These are phyloP conservation scores for Brachionus calyciflorus DNA, from an alignment of 1,140 invertebrate genomes.

Conservation along the genomic window DNA sequence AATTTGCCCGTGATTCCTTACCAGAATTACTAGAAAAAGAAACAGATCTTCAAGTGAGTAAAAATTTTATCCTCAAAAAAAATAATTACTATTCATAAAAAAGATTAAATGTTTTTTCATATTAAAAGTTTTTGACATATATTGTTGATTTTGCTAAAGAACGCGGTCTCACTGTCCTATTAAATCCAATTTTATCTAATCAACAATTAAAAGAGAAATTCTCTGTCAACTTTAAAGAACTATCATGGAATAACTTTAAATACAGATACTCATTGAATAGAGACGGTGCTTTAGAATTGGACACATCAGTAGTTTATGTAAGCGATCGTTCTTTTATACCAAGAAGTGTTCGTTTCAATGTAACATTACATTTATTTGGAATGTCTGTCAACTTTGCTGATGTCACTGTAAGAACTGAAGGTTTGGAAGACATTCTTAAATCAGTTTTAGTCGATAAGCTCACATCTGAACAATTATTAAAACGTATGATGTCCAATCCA, in stretches of 20 bases:
- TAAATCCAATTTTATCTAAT: slow-evolving; percentile 40
- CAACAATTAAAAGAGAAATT: slow-evolving; percentile 34
- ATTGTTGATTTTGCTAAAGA: slow-evolving; percentile 37
- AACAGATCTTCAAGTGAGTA: slow-evolving; percentile 30
- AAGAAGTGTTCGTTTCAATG: slow-evolving; percentile 29
- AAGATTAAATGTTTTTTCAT: neutral
- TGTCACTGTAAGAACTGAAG: slow-evolving; percentile 24
- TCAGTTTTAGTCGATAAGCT: slow-evolving; percentile 22
- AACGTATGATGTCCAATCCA: slow-evolving; percentile 1
- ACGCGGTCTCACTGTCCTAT: slow-evolving; percentile 19
- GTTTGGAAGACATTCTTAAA: slow-evolving; percentile 35
- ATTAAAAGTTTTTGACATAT: slow-evolving; percentile 26
- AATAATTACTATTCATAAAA: neutral
- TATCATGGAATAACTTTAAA: slow-evolving; percentile 44
- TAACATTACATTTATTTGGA: slow-evolving; percentile 31
- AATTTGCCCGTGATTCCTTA: neutral
- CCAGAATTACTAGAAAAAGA: slow-evolving; percentile 1
- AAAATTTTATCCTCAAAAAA: neutral
- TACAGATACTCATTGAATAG: slow-evolving; percentile 35
- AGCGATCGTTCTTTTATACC: slow-evolving; percentile 24
- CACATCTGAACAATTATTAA: neutral
- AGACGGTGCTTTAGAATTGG: slow-evolving; percentile 36
- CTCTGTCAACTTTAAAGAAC: slow-evolving; percentile 40
- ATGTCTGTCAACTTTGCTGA: slow-evolving; percentile 44
- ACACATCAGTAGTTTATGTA: slow-evolving; percentile 34